Conservation (phyloP, 2,113 vertebrate genomes). For the Hylia prasina region DNA sequence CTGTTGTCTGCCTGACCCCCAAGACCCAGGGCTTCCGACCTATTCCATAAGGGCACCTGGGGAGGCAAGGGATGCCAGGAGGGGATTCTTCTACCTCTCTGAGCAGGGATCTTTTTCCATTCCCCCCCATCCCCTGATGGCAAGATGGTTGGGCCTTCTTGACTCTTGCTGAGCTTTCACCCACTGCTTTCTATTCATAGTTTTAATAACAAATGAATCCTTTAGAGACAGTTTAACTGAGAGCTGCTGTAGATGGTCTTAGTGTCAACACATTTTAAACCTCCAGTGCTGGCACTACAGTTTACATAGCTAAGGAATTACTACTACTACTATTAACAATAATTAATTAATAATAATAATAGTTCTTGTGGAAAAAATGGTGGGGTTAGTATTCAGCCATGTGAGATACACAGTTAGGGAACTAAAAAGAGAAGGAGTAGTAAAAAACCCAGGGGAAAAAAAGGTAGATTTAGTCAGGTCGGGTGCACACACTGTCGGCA, state of each 20-base stretch:
- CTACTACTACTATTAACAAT: not conserved
- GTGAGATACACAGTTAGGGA: not conserved
- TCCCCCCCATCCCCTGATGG: not conserved
- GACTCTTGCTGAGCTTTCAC: not conserved
- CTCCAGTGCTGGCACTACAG: not conserved
- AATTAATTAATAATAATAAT: too few species aligned
- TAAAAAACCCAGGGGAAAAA: fast-evolving
- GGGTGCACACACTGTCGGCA: not conserved
- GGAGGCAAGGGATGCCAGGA: not conserved
- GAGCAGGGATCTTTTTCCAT: not conserved
- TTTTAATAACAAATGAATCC: not conserved
- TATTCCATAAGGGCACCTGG: not conserved
- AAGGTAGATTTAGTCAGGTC: not conserved
- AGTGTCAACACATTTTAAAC: fast-evolving
- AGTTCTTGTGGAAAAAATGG: fast-evolving
- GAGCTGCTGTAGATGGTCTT: not conserved
- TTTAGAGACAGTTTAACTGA: not conserved
- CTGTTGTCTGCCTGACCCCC: not conserved
- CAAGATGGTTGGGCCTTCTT: not conserved
- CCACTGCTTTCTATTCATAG: fast-evolving
- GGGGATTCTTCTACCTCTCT: not conserved
- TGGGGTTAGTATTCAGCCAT: not conserved
- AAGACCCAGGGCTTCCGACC: not conserved
- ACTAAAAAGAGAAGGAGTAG: not conserved
- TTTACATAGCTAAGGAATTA: not conserved